These are phyloP conservation scores for Bucco capensis DNA, from an alignment of 2,113 vertebrate genomes.

Conservation along the genomic window DNA sequence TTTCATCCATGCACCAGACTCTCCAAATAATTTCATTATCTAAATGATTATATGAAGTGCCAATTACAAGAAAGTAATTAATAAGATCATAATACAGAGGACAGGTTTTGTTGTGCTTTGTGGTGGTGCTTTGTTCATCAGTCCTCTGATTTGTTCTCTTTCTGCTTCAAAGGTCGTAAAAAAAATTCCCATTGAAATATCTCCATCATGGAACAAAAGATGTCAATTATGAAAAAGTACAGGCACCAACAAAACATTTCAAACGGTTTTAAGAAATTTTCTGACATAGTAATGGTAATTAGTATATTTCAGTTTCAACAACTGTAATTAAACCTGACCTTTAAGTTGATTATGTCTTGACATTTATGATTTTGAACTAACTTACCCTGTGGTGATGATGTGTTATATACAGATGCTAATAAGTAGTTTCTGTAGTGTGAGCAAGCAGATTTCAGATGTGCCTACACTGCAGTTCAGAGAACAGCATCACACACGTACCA, in stretches of 20 bases:
- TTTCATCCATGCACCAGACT: slow-evolving; percentile 28
- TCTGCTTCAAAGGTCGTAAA: background rate
- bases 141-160: slow-evolving; percentile 31
- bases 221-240: slow-evolving; percentile 35
- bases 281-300: slow-evolving; percentile 68
- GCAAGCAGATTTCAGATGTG: slow-evolving; percentile 59
- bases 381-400: slow-evolving; percentile 68
- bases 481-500: background rate
- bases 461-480: slow-evolving; percentile 33
- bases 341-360: slow-evolving; percentile 81
- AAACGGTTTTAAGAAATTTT: slow-evolving; percentile 69
- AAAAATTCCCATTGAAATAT: background rate
- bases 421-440: slow-evolving; percentile 60
- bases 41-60: slow-evolving; percentile 65
- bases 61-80: slow-evolving; percentile 72
- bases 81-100: slow-evolving; percentile 41
- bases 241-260: slow-evolving; percentile 63
- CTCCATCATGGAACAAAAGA: slow-evolving; percentile 39
- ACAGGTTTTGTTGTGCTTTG: slow-evolving; percentile 13
- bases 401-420: slow-evolving; percentile 68
- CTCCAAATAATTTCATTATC: slow-evolving; percentile 58
- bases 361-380: slow-evolving; percentile 77
- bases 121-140: slow-evolving; percentile 10
- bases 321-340: slow-evolving; percentile 83
- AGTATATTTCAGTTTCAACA: slow-evolving; percentile 77